Evolutionary conservation across 2,888 invertebrate genomes (phyloP).

Genomic region (Heteromurus nitidus): DNA sequence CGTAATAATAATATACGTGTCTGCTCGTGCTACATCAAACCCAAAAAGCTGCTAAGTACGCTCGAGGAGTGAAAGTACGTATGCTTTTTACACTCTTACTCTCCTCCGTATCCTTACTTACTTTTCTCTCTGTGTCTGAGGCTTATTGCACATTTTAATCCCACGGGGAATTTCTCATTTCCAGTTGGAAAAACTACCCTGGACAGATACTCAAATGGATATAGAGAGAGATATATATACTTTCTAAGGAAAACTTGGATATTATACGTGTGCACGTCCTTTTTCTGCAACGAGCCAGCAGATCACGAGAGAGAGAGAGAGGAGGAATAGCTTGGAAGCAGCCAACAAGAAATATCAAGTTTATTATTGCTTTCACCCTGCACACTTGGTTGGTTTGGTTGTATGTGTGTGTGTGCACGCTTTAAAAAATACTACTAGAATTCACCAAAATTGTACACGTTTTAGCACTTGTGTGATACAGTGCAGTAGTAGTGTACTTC

Average conservation of each 20-base stretch:
- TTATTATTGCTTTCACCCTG: conserved; percentile 59
- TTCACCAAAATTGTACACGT: too few species aligned
- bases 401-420: conserved; percentile 16
- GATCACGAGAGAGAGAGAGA: not conserved
- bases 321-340: not conserved
- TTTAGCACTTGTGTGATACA: conserved; percentile 20
- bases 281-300: not conserved
- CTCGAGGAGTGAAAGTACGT: too few species aligned
- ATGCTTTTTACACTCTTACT: too few species aligned
- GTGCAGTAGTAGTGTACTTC: conserved; percentile 26
- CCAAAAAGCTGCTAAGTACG: too few species aligned
- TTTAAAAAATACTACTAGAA: not conserved
- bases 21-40: too few species aligned
- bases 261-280: not conserved
- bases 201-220: conserved; percentile 32
- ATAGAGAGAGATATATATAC: too few species aligned
- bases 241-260: too few species aligned
- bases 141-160: conserved; percentile 64
- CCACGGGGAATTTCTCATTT: conserved; percentile 59
- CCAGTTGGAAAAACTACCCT: conserved; percentile 45
- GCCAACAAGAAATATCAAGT: conserved; percentile 45
- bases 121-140: conserved; percentile 18
- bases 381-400: conserved; percentile 8
- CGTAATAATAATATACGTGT: too few species aligned
- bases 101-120: too few species aligned